Evolutionary conservation across 1,140 invertebrate species (phyloP).

Genomic region (Piezodorus guildinii): DNA sequence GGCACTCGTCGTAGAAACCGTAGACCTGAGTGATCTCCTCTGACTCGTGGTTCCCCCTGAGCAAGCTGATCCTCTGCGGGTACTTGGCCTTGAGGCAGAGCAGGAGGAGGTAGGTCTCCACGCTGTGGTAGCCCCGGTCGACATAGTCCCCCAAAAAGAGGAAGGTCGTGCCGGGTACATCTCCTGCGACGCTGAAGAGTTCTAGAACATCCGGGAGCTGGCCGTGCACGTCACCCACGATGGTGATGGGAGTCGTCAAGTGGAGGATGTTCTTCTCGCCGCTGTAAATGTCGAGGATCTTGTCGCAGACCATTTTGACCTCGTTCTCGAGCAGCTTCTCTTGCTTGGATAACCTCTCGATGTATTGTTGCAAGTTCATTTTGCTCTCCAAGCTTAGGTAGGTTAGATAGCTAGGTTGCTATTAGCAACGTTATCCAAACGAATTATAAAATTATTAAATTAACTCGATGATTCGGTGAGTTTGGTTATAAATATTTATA

Average conservation of each 20-base stretch:
- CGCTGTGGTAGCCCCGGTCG: slow-evolving; percentile 99
- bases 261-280: slow-evolving; percentile 11
- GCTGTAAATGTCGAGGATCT: slow-evolving; percentile 13
- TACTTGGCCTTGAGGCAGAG: slow-evolving; percentile 96
- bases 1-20: slow-evolving; percentile 98
- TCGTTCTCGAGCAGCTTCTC: slow-evolving; percentile 16
- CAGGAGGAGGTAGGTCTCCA: slow-evolving; percentile 96
- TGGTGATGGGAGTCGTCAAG: slow-evolving; percentile 3
- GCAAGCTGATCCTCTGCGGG: slow-evolving; percentile 95
- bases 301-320: slow-evolving; percentile 15
- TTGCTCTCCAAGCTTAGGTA: no score
- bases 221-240: slow-evolving; percentile 97
- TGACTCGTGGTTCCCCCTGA: slow-evolving; percentile 92
- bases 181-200: slow-evolving; percentile 96
- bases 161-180: slow-evolving; percentile 95
- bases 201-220: slow-evolving; percentile 99
- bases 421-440: no score
- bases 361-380: slow-evolving; percentile 8
- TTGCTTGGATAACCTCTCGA: slow-evolving; percentile 13
- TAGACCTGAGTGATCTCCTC: slow-evolving; percentile 99
- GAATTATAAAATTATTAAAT: no score
- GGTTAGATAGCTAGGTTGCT: no score
- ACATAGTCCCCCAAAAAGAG: slow-evolving; percentile 99
- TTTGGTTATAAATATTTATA: no score
- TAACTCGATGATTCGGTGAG: no score